These are phyloP conservation scores for Alethe castanea DNA, from an alignment of 2,113 vertebrate species.

Conservation along the genomic window DNA sequence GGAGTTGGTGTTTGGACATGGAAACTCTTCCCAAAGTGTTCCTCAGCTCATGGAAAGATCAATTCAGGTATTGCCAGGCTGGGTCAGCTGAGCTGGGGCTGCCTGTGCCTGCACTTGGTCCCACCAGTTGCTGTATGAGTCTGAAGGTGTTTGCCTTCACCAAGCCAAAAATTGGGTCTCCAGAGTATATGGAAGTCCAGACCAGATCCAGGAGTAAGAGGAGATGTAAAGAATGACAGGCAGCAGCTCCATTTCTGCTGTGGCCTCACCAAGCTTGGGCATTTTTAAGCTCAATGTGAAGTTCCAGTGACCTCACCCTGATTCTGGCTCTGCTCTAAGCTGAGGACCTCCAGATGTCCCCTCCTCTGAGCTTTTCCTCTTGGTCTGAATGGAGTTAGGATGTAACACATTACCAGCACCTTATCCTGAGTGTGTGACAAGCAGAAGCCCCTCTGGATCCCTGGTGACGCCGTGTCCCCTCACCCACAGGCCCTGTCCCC, in stretches of 20 bases:
- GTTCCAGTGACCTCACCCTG: background rate
- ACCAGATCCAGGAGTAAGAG: background rate
- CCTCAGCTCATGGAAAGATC: background rate
- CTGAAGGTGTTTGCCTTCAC: background rate
- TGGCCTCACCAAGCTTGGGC: background rate
- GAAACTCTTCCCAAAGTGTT: background rate
- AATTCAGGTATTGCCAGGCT: background rate
- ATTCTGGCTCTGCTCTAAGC: background rate
- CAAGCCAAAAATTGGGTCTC: background rate
- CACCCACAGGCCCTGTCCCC: background rate
- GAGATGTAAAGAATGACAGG: background rate
- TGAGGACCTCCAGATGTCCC: background rate
- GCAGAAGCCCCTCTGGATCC: background rate
- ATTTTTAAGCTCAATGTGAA: background rate
- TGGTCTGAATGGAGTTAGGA: background rate
- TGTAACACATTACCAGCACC: background rate
- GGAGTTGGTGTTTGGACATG: background rate
- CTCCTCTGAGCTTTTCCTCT: background rate
- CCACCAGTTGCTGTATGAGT: accelerated
- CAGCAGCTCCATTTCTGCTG: background rate
- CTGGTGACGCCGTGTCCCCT: background rate
- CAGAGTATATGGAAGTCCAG: background rate
- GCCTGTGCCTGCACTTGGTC: background rate
- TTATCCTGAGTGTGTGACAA: background rate
- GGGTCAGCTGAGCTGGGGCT: background rate